phyloP scores from a whole-genome alignment of 2,888 invertebrate genomes.

The Gnatocerus cornutus region DNA sequence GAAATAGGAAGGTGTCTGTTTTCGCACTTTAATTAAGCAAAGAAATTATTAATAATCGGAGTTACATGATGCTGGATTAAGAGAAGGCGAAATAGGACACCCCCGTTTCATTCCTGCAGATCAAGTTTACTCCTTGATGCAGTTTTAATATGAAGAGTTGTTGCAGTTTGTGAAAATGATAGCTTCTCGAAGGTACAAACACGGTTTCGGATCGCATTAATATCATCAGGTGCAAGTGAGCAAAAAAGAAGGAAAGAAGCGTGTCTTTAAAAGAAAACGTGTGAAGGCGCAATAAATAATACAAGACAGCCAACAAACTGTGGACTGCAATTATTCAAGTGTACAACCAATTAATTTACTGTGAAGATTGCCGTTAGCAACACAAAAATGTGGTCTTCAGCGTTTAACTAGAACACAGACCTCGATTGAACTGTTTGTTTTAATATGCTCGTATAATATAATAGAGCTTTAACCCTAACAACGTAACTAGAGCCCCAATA shows the following conservation, averaged over 20 bases:
- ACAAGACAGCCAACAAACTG: too few relatives aligned
- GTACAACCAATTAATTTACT: too few relatives aligned
- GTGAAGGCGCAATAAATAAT: too few relatives aligned
- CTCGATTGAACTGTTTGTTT: too few relatives aligned
- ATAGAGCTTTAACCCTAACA: too few relatives aligned
- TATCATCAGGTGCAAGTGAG: neutral
- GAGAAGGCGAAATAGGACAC: slow-evolving; percentile 36
- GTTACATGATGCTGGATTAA: slow-evolving; percentile 31
- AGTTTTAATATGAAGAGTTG: slow-evolving; percentile 38
- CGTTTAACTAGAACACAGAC: too few relatives aligned
- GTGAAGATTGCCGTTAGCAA: too few relatives aligned
- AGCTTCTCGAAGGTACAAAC: slow-evolving; percentile 25
- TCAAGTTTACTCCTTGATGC: slow-evolving; percentile 32
- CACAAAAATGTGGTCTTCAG: too few relatives aligned
- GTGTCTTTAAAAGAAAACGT: too few relatives aligned
- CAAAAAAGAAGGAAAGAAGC: too few relatives aligned
- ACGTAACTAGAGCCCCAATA: neutral
- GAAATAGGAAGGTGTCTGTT: slow-evolving; percentile 12
- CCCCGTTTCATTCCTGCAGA: slow-evolving; percentile 29
- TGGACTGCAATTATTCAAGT: too few relatives aligned
- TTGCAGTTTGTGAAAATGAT: slow-evolving; percentile 44
- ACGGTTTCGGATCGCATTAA: slow-evolving; percentile 14
- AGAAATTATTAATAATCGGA: slow-evolving; percentile 40
- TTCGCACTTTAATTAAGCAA: slow-evolving; percentile 29
- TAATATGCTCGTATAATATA: too few relatives aligned